Evolutionary conservation across 2,113 vertebrate species (phyloP).

Genomic region (Prietella phreatophila): DNA sequence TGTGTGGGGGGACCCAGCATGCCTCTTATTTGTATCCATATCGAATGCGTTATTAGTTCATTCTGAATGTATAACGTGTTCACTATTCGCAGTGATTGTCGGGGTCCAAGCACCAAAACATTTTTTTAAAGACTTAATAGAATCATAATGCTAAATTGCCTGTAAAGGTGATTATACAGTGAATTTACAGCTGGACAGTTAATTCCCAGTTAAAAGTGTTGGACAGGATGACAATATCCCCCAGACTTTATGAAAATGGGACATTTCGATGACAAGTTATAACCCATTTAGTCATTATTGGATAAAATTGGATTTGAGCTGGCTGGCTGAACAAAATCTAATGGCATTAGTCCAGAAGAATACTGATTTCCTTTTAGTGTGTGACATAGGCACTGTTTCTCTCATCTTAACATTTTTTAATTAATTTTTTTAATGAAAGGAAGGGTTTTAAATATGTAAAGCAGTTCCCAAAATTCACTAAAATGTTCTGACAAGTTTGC

Average conservation of each 20-base stretch:
- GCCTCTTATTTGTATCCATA: not conserved
- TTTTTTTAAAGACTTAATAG: not conserved
- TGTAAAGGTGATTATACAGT: slow-evolving; percentile 7
- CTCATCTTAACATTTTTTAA: not conserved
- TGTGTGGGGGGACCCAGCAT: not conserved
- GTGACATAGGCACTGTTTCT: not conserved
- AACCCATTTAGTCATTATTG: slow-evolving; percentile 10
- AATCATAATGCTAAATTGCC: not conserved
- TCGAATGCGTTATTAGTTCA: not conserved
- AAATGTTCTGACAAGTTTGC: too few species aligned
- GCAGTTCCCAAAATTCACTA: not conserved
- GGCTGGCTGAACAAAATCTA: not conserved
- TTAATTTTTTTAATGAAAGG: too few species aligned
- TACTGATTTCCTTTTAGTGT: not conserved
- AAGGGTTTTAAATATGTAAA: not conserved
- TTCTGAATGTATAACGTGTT: not conserved
- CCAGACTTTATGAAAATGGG: not conserved
- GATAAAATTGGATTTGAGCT: not conserved
- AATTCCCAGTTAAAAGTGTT: slow-evolving; percentile 8
- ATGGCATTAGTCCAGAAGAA: not conserved
- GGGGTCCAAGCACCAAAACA: not conserved
- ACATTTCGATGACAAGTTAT: slow-evolving; percentile 10
- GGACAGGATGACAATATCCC: not conserved
- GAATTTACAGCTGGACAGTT: slow-evolving; percentile 4
- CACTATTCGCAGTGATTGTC: not conserved